Evolutionary conservation across 2,797 vertebrate species (phyloP).

Genomic region (Pachyuromys duprasi): DNA sequence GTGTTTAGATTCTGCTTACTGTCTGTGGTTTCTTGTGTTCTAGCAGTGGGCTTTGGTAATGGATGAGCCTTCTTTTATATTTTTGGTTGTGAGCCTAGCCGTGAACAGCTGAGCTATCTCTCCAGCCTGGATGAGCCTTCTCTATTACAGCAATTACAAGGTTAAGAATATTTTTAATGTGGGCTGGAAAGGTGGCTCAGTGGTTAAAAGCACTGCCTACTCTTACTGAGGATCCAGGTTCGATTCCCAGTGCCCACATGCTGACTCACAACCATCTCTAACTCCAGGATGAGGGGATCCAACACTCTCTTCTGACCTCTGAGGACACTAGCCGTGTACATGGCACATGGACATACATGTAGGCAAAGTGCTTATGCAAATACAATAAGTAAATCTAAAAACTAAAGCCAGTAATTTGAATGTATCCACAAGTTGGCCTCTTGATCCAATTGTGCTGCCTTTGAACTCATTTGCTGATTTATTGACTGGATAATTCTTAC

Average conservation of each 20-base stretch:
- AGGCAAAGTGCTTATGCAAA: background rate
- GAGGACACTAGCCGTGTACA: background rate
- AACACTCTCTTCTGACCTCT: background rate
- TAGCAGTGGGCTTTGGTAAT: background rate
- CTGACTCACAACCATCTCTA: too few relatives aligned
- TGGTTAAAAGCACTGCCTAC: background rate
- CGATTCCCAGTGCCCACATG: too few relatives aligned
- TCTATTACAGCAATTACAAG: constrained; percentile 17
- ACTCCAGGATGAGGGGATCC: background rate
- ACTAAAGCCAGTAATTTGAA: background rate
- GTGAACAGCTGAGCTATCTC: too few relatives aligned
- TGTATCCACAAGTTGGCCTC: background rate
- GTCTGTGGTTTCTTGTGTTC: background rate
- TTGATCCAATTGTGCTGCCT: background rate
- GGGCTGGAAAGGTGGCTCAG: background rate
- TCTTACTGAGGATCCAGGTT: background rate
- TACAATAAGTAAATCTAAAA: background rate
- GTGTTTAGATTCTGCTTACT: background rate
- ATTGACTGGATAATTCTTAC: too few relatives aligned
- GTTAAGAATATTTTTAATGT: background rate
- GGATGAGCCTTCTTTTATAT: background rate
- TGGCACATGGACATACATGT: background rate
- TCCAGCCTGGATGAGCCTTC: background rate
- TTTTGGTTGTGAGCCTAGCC: too few relatives aligned
- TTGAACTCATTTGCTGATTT: background rate